Conservation (phyloP, 2,113 vertebrate species). For the Pachyramphus minor region DNA sequence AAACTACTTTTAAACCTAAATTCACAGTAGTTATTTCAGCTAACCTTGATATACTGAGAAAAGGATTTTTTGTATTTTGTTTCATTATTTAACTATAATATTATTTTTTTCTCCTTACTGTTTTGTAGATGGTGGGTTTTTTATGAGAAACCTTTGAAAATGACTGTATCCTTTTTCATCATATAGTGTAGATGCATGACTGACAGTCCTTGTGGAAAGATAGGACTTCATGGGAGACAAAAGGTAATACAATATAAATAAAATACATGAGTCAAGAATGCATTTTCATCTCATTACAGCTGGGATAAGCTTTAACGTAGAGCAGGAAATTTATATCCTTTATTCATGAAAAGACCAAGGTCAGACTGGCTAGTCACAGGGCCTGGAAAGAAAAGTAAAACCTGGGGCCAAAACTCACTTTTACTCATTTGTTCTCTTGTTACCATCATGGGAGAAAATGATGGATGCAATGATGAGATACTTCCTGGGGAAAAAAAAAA, state of each 20-base stretch:
- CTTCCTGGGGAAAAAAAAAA: not conserved
- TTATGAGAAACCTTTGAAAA: not conserved
- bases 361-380: not conserved
- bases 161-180: not conserved
- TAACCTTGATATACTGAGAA: not conserved
- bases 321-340: not conserved
- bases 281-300: not conserved
- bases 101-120: not conserved
- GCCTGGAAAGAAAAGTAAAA: not conserved
- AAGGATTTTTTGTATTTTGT: not conserved
- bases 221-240: not conserved
- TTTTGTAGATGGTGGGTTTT: not conserved
- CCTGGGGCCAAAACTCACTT: not conserved
- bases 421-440: not conserved
- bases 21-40: not conserved
- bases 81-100: not conserved
- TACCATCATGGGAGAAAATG: not conserved
- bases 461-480: not conserved
- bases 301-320: not conserved
- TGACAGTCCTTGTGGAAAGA: not conserved
- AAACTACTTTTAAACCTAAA: not conserved
- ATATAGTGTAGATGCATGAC: not conserved
- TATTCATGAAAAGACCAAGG: not conserved
- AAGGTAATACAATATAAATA: not conserved
- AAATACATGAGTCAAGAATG: not conserved